Evolutionary conservation across 2,797 vertebrate species (phyloP).

Genomic region (Enteromius argenteus): DNA sequence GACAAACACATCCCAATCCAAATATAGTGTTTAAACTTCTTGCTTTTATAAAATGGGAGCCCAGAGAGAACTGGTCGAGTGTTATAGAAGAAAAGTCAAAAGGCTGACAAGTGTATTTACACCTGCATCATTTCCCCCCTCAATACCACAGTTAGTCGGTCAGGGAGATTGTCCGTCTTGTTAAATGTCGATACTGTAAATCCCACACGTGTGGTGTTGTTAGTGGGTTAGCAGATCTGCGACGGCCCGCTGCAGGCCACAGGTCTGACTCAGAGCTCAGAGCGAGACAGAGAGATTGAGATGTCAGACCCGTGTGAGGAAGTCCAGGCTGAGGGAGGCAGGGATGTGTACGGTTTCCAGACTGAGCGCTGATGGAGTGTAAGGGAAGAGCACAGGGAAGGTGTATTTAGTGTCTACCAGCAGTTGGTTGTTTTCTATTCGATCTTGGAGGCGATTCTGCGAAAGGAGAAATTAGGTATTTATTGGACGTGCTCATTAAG

Average conservation of each 20-base stretch:
- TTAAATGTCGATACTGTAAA: constrained; percentile 18
- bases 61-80: not conserved
- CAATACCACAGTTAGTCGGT: constrained; percentile 38
- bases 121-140: not conserved
- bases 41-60: constrained; percentile 16
- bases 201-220: constrained; percentile 11
- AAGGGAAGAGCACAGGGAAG: constrained; percentile 91
- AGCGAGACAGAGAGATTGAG: constrained; percentile 20
- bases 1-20: constrained; percentile 21
- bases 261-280: constrained; percentile 21
- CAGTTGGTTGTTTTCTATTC: constrained; percentile 86
- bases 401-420: constrained; percentile 90
- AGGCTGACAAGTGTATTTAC: constrained; percentile 39
- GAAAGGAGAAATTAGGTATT: constrained; percentile 44
- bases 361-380: constrained; percentile 89
- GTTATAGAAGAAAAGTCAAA: constrained; percentile 19
- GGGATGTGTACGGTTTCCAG: constrained; percentile 92
- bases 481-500: not conserved
- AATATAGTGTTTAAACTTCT: constrained; percentile 33
- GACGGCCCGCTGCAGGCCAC: not conserved
- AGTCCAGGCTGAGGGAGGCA: constrained; percentile 85
- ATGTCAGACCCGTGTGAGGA: constrained; percentile 84
- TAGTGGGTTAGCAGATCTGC: constrained; percentile 37
- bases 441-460: constrained; percentile 84
- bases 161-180: constrained; percentile 29